Percentiles rank a stretch among this genome's conserved stretches.
These are phyloP conservation scores for Dryocosmus kuriphilus DNA, from an alignment of 2,888 invertebrate species.

Conservation along the genomic window DNA sequence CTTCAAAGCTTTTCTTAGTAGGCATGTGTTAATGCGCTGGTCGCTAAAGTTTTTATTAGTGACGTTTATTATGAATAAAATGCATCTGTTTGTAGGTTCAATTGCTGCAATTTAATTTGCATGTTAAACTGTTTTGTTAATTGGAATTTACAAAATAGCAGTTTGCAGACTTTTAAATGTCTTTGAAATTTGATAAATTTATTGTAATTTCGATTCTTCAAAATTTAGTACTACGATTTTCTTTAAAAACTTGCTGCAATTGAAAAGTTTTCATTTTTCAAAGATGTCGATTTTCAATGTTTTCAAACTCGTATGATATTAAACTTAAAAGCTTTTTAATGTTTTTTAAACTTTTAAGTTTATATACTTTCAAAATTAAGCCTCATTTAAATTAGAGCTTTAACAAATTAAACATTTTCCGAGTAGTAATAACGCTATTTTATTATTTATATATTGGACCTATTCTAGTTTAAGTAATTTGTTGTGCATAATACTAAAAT, in stretches of 20 bases:
- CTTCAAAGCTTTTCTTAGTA: constrained; percentile 3
- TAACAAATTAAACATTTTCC: not conserved
- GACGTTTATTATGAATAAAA: constrained; percentile 12
- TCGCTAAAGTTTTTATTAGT: constrained; percentile 21
- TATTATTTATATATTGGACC: not conserved
- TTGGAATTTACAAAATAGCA: not conserved
- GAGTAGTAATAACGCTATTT: not conserved
- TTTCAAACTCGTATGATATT: no score
- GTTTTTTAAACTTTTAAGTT: no score
- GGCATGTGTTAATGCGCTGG: constrained; percentile 13
- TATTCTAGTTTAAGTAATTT: not conserved
- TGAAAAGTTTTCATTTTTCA: no score
- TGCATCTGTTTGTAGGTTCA: not conserved
- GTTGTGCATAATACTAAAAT: constrained; percentile 1
- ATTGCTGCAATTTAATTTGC: not conserved
- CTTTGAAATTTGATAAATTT: no score
- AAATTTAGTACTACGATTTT: no score
- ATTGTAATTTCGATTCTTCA: no score
- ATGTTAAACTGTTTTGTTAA: not conserved
- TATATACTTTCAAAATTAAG: no score
- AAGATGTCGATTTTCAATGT: no score
- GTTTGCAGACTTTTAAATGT: not conserved
- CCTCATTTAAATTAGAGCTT: no score
- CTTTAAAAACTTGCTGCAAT: no score
- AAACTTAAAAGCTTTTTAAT: no score